These are phyloP conservation scores for Phoronis australis DNA, from an alignment of 2,888 invertebrate genomes.

Conservation along the genomic window DNA sequence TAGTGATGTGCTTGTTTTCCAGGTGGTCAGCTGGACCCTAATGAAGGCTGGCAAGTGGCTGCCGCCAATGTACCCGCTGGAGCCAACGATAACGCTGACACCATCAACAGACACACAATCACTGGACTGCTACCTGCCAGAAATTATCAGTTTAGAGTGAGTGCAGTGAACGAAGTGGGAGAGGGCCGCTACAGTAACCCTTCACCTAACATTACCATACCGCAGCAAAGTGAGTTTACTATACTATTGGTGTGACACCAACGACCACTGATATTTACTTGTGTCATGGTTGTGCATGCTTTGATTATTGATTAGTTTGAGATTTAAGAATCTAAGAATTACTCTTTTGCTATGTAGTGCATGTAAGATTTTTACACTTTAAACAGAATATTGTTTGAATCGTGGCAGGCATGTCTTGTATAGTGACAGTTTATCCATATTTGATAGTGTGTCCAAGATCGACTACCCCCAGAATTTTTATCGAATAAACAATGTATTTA, in stretches of 20 bases:
- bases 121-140: constrained; percentile 84
- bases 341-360: too few species aligned
- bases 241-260: too few species aligned
- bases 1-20: background rate
- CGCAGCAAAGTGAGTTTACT: constrained; percentile 79
- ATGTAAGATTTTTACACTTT: too few species aligned
- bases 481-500: too few species aligned
- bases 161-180: constrained; percentile 92
- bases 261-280: too few species aligned
- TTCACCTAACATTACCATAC: constrained; percentile 82
- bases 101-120: constrained; percentile 64
- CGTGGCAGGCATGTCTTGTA: too few species aligned
- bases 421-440: too few species aligned
- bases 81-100: constrained; percentile 59
- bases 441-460: too few species aligned
- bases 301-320: background rate
- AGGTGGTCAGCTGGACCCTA: constrained; percentile 7
- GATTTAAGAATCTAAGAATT: too few species aligned
- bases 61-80: constrained; percentile 71
- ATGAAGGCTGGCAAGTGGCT: constrained; percentile 14
- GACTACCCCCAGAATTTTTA: too few species aligned
- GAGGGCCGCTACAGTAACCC: constrained; percentile 88
- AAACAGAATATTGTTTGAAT: too few species aligned
- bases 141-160: constrained; percentile 94
- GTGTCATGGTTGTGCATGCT: too few species aligned